Evolutionary conservation across 2,113 vertebrate species (phyloP).

Genomic region (Climacteris rufus): DNA sequence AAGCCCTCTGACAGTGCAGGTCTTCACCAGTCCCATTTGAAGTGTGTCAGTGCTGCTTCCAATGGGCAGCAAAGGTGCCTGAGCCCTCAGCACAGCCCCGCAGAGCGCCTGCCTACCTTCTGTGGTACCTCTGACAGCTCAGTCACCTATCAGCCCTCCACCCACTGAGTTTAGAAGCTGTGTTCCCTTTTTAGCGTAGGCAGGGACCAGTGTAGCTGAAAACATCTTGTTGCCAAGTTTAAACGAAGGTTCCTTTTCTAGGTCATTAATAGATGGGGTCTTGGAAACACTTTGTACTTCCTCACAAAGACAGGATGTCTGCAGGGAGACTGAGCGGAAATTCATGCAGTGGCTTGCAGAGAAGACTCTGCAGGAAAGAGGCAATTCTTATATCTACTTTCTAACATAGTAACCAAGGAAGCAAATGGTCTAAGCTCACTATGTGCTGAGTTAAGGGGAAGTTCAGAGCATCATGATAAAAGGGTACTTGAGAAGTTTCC

Average conservation of each 20-base stretch:
- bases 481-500: background rate
- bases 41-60: background rate
- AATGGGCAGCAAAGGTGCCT: background rate
- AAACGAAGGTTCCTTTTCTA: slow-evolving; percentile 2
- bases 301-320: slow-evolving; percentile 27
- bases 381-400: slow-evolving; percentile 7
- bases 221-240: background rate
- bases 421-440: background rate
- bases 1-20: background rate
- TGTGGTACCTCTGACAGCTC: background rate
- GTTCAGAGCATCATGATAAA: background rate
- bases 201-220: background rate
- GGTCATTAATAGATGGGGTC: background rate
- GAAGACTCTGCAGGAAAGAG: background rate
- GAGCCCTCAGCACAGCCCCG: background rate
- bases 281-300: background rate
- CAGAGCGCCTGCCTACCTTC: background rate
- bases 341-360: background rate
- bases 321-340: background rate
- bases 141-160: background rate
- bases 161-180: slow-evolving; percentile 30
- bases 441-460: background rate
- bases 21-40: background rate
- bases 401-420: background rate
- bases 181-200: background rate